These are phyloP conservation scores for Chelonia mydas DNA, from an alignment of 2,797 vertebrate genomes.

Conservation along the genomic window DNA sequence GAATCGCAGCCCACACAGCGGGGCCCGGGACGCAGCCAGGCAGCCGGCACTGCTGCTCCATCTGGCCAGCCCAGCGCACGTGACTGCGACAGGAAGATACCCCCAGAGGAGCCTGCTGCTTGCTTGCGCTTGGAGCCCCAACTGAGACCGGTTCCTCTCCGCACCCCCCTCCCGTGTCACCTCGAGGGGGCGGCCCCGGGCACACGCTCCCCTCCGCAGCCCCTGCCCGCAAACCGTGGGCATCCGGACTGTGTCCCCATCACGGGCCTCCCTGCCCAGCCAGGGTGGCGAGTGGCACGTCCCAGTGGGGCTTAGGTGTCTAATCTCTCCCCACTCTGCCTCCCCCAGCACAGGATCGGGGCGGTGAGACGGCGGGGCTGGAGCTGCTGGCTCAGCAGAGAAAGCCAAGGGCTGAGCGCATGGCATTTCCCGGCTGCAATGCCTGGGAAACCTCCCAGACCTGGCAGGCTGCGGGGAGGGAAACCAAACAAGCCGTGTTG, in stretches of 20 bases:
- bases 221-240: neutral
- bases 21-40: neutral
- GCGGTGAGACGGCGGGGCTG: no score
- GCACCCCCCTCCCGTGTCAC: neutral
- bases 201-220: no score
- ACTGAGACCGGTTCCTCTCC: neutral
- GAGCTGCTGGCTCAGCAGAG: neutral
- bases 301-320: neutral
- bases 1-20: slow-evolving; percentile 25
- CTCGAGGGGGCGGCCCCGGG: neutral
- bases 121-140: neutral
- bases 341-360: neutral
- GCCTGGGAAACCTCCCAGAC: neutral
- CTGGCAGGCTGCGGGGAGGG: neutral
- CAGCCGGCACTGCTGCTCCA: neutral
- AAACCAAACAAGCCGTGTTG: neutral
- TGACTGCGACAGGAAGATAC: neutral
- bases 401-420: neutral
- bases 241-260: neutral
- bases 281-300: neutral
- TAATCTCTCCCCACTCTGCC: neutral
- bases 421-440: neutral
- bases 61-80: neutral
- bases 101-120: neutral
- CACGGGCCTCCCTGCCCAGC: neutral